Evolutionary conservation across 2,797 vertebrate genomes (phyloP).

Genomic region (Echiichthys vipera): DNA sequence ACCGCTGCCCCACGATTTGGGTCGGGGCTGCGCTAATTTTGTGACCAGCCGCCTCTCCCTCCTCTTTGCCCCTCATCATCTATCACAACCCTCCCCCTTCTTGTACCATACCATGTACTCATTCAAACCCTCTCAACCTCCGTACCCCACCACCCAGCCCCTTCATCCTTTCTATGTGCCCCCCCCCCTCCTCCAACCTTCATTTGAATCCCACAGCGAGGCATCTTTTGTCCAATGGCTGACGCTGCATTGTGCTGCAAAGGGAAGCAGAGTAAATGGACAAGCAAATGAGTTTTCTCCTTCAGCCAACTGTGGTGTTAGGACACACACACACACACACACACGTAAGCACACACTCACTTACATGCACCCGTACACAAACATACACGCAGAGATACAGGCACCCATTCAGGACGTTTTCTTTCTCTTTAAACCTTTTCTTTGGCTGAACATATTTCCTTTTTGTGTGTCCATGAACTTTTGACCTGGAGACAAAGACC

Average conservation of each 20-base stretch:
- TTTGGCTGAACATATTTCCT: conserved; percentile 11
- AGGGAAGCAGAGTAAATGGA: conserved; percentile 70
- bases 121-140: conserved; percentile 56
- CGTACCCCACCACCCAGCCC: conserved; percentile 37
- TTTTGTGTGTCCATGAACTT: conserved; percentile 28
- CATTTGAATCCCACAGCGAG: conserved; percentile 80
- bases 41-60: conserved; percentile 35
- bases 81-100: conserved; percentile 32
- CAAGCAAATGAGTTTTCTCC: conserved; percentile 72
- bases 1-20: conserved; percentile 47
- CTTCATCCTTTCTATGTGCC: conserved; percentile 15
- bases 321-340: conserved; percentile 21
- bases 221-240: conserved; percentile 75
- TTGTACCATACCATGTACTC: conserved; percentile 41
- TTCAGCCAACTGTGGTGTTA: conserved; percentile 40
- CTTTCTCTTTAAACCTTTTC: conserved; percentile 14
- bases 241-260: conserved; percentile 66
- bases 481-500: conserved; percentile 48
- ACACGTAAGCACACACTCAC: neutral
- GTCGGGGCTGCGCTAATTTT: conserved; percentile 43
- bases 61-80: conserved; percentile 44
- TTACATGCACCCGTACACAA: conserved; percentile 13
- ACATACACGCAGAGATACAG: neutral
- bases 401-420: conserved; percentile 16
- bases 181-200: conserved; percentile 36